Percentiles rank a stretch among this genome's conserved stretches.
phyloP scores from a whole-genome alignment of 2,113 vertebrate genomes.

The Otis tarda region DNA sequence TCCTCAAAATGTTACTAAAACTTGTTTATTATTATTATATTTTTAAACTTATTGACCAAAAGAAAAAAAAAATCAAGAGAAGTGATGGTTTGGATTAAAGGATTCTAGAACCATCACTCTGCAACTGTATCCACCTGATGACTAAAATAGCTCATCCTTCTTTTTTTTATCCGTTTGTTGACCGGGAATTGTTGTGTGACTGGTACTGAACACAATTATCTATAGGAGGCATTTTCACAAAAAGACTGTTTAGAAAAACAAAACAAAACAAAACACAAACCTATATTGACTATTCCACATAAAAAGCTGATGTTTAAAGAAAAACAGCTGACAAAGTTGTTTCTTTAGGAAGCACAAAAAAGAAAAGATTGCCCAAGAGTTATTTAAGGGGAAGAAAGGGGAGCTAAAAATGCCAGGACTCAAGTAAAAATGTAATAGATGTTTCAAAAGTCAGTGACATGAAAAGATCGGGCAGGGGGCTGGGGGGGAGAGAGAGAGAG shows the following conservation, averaged over 20 bases:
- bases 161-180: not conserved
- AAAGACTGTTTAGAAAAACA: not conserved
- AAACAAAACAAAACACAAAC: too few species aligned
- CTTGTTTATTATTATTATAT: not conserved
- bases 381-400: conserved; percentile 36
- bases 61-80: not conserved
- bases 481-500: not conserved
- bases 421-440: conserved; percentile 18
- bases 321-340: not conserved
- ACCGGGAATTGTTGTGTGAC: not conserved
- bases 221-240: not conserved
- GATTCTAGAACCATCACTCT: not conserved
- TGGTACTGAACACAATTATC: not conserved
- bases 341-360: conserved; percentile 17
- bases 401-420: conserved; percentile 22
- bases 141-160: not conserved
- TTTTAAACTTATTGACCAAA: not conserved
- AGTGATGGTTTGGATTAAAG: not conserved
- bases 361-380: not conserved
- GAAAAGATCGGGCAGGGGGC: not conserved
- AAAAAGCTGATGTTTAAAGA: not conserved
- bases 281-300: not conserved
- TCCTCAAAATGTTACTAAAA: not conserved
- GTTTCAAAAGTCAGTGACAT: not conserved
- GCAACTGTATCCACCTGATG: not conserved